These are phyloP conservation scores for Clupea harengus DNA, from an alignment of 2,113 vertebrate species.

Conservation along the genomic window DNA sequence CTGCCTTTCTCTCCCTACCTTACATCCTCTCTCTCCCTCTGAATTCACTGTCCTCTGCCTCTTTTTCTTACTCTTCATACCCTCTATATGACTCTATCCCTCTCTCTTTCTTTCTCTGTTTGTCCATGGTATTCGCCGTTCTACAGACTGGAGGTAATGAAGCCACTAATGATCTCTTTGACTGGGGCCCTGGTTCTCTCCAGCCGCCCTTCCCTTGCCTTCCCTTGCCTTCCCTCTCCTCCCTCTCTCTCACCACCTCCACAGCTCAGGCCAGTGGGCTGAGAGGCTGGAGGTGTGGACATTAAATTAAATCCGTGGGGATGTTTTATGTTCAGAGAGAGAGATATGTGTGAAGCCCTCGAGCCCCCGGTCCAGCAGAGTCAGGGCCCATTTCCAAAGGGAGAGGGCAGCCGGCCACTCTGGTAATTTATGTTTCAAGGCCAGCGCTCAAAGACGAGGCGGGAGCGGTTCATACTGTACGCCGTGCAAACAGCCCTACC, in stretches of 20 bases:
- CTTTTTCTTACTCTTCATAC: not conserved
- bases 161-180: constrained; percentile 16
- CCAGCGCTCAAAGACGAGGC: not conserved
- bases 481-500: not conserved
- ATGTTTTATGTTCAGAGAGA: constrained; percentile 17
- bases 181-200: not conserved
- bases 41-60: not conserved
- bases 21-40: not conserved
- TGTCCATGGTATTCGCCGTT: not conserved
- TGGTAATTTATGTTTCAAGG: constrained; percentile 3
- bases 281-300: constrained; percentile 4
- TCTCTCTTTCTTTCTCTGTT: constrained; percentile 3
- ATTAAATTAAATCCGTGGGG: not conserved
- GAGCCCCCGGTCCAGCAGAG: not conserved
- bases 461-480: constrained; percentile 4
- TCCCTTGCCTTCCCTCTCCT: not conserved
- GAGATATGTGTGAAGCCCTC: not conserved
- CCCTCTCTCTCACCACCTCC: not conserved
- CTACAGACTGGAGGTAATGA: constrained; percentile 13
- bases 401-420: not conserved
- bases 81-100: not conserved
- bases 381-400: not conserved
- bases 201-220: not conserved
- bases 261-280: not conserved
- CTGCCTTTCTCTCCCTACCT: not conserved